Conservation (phyloP, 2,113 vertebrate species). For the Enhydra lutris region DNA sequence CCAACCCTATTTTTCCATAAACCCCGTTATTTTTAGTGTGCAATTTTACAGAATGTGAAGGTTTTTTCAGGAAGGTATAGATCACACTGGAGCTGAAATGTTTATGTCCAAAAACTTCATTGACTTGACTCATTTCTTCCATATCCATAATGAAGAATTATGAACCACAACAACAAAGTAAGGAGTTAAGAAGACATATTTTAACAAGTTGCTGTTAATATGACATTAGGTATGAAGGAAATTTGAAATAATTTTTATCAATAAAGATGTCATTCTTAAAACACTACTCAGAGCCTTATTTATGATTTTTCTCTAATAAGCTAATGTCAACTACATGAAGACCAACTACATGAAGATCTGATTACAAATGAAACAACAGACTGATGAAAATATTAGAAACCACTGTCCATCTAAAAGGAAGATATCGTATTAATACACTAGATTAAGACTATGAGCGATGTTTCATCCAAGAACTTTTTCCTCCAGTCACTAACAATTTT, state of each 20-base stretch:
- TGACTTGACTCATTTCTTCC: constrained; percentile 19
- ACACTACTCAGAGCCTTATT: not conserved
- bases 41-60: not conserved
- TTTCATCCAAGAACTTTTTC: not conserved
- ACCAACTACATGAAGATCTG: not conserved
- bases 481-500: constrained; percentile 13
- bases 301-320: constrained; percentile 27
- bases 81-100: not conserved
- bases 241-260: constrained; percentile 3
- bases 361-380: not conserved
- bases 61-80: not conserved
- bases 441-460: not conserved
- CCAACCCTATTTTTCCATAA: constrained; percentile 1
- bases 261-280: not conserved
- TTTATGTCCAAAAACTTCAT: not conserved
- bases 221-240: not conserved
- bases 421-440: not conserved
- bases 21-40: not conserved
- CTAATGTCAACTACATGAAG: not conserved
- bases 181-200: not conserved
- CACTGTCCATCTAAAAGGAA: not conserved
- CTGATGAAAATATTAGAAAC: not conserved
- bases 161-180: not conserved
- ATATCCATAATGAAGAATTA: not conserved
- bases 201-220: not conserved